These are phyloP conservation scores for Sabellastarte sp. DNA, from an alignment of 2,888 invertebrate species.

Conservation along the genomic window DNA sequence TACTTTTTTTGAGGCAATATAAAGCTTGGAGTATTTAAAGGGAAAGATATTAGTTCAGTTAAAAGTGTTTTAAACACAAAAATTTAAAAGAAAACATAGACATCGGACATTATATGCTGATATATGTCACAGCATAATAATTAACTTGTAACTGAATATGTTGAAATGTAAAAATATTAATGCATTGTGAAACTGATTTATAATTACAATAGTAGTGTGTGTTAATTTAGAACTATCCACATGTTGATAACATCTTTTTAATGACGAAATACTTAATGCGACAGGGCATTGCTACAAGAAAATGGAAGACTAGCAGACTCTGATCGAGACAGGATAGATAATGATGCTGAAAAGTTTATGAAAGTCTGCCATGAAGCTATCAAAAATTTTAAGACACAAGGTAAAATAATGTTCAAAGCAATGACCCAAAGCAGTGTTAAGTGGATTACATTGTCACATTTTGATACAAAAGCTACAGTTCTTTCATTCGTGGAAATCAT, in stretches of 20 bases:
- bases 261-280: slow-evolving; percentile 5
- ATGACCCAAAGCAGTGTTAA: too few species aligned
- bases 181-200: too few species aligned
- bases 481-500: too few species aligned
- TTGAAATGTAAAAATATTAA: too few species aligned
- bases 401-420: too few species aligned
- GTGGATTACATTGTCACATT: too few species aligned
- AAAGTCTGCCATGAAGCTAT: slow-evolving; percentile 76
- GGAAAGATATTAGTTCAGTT: neutral
- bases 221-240: neutral
- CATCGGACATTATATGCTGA: too few species aligned
- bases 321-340: slow-evolving; percentile 84
- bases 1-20: neutral
- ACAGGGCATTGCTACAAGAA: slow-evolving; percentile 62
- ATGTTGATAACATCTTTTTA: neutral
- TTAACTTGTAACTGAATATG: too few species aligned
- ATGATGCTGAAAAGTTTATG: slow-evolving; percentile 80
- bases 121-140: too few species aligned
- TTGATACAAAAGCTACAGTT: too few species aligned
- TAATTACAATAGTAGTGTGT: too few species aligned
- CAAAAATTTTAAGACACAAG: slow-evolving; percentile 73
- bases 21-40: neutral
- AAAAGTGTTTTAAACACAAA: neutral
- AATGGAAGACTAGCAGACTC: slow-evolving; percentile 74
- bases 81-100: too few species aligned